Conservation (phyloP, 2,113 vertebrate genomes). For the Poecilia latipinna region DNA sequence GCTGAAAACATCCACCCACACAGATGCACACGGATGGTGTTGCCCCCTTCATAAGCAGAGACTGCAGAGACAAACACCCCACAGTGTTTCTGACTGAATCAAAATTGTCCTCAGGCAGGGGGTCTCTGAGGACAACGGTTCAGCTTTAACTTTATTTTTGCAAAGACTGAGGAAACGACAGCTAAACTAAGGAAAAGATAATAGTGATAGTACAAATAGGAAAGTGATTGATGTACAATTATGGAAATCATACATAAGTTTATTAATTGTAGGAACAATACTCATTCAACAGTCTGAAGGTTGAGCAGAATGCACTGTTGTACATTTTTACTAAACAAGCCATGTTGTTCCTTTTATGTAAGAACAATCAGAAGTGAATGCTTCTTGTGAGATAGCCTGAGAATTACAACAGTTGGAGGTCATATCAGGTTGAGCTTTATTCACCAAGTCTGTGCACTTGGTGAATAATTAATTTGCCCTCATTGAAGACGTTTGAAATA, state of each 20-base stretch:
- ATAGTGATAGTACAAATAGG: not conserved
- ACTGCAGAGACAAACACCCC: constrained; percentile 21
- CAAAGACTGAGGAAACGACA: not conserved
- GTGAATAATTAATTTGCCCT: too few species aligned
- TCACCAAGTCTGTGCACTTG: not conserved
- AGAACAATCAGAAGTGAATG: not conserved
- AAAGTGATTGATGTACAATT: not conserved
- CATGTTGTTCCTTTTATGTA: not conserved
- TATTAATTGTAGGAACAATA: not conserved
- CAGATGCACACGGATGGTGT: constrained; percentile 26
- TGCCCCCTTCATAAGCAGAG: constrained; percentile 15
- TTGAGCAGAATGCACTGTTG: not conserved
- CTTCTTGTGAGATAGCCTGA: not conserved
- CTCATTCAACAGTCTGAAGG: too few species aligned
- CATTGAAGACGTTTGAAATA: too few species aligned
- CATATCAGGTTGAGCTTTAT: not conserved
- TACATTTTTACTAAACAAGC: not conserved
- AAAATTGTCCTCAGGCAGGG: constrained; percentile 34
- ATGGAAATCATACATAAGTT: not conserved
- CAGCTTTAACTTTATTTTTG: constrained; percentile 21
- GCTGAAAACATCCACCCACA: constrained; percentile 37
- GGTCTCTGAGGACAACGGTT: constrained; percentile 27
- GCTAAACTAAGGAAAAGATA: not conserved
- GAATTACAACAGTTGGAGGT: not conserved
- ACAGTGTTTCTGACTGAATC: constrained; percentile 27